A percentile compares a stretch with the other conserved stretches of the same genome.
Conservation (phyloP, 1,140 invertebrate genomes). For the Drosophila seguyi region DNA sequence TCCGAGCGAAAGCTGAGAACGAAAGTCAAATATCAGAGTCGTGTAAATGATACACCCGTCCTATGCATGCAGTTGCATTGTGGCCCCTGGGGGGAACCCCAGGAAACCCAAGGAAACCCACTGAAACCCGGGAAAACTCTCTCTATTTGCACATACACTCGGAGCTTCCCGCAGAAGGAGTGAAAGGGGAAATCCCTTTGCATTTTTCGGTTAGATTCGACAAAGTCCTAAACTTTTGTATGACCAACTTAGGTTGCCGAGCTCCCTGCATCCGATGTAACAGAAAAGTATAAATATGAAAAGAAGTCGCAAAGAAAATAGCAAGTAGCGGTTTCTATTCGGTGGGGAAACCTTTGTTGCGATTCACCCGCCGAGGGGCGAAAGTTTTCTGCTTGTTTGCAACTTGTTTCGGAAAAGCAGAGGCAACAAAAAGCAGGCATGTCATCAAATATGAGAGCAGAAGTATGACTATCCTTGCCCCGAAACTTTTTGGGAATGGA, state of each 20-base stretch:
- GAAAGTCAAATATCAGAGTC: conserved; percentile 69
- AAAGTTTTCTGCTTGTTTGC: conserved; percentile 74
- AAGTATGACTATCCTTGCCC: conserved; percentile 34
- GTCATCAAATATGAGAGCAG: conserved; percentile 45
- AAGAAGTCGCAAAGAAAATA: conserved; percentile 54
- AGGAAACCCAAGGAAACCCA: not conserved
- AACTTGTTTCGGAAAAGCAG: conserved; percentile 65
- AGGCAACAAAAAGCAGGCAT: conserved; percentile 15
- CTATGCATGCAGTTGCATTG: conserved; percentile 46
- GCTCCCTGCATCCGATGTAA: conserved; percentile 22
- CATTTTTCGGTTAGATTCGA: conserved; percentile 61
- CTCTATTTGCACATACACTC: conserved; percentile 52
- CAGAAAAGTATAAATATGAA: conserved; percentile 38
- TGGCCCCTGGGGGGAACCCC: not conserved
- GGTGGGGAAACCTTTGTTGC: conserved; percentile 57
- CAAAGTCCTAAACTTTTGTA: conserved; percentile 50
- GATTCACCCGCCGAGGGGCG: conserved; percentile 41
- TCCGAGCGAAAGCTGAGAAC: conserved; percentile 41
- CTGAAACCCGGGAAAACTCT: conserved; percentile 1
- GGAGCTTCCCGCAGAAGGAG: not conserved
- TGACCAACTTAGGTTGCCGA: conserved; percentile 38
- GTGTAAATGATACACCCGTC: conserved; percentile 61
- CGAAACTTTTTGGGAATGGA: conserved; percentile 24
- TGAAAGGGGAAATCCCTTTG: conserved; percentile 29
- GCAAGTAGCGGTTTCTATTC: conserved; percentile 58